These are phyloP conservation scores for Paracanthobrama guichenoti DNA, from an alignment of 2,113 vertebrate species.

Conservation along the genomic window DNA sequence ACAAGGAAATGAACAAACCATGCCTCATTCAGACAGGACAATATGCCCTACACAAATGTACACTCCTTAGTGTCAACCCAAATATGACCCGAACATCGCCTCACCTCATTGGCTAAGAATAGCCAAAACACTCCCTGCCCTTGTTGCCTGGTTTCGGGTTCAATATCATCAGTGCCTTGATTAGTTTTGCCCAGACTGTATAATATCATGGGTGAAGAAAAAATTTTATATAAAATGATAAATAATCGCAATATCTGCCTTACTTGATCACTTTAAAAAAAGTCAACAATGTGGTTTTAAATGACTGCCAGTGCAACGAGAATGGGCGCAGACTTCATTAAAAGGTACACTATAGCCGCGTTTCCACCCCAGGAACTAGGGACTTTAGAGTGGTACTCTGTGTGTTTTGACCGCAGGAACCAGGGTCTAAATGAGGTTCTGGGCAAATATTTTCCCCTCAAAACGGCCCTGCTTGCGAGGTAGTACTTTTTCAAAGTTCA, in stretches of 20 bases:
- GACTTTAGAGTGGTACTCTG: too few relatives aligned
- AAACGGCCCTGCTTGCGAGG: too few relatives aligned
- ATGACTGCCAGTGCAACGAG: neutral
- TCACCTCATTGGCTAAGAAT: conserved; percentile 12
- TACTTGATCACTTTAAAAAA: neutral
- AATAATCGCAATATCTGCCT: conserved; percentile 1
- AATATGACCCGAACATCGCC: conserved; percentile 7
- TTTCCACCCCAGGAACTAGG: too few relatives aligned
- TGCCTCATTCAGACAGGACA: conserved; percentile 32
- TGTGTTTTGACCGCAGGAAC: too few relatives aligned
- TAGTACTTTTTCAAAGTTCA: too few relatives aligned
- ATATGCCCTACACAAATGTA: neutral
- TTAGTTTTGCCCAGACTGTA: neutral
- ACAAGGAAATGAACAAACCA: conserved; percentile 22
- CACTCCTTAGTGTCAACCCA: neutral
- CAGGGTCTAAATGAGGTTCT: too few relatives aligned
- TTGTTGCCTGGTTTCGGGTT: neutral
- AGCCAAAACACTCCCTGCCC: conserved; percentile 11
- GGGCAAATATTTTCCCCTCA: too few relatives aligned
- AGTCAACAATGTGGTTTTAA: neutral
- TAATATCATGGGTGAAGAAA: neutral
- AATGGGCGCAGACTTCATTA: conserved; percentile 1
- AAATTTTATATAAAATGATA: neutral
- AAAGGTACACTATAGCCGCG: neutral
- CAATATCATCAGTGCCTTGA: neutral